Conservation (phyloP, 1,140 invertebrate genomes). For the Hesperophylax magnus region DNA sequence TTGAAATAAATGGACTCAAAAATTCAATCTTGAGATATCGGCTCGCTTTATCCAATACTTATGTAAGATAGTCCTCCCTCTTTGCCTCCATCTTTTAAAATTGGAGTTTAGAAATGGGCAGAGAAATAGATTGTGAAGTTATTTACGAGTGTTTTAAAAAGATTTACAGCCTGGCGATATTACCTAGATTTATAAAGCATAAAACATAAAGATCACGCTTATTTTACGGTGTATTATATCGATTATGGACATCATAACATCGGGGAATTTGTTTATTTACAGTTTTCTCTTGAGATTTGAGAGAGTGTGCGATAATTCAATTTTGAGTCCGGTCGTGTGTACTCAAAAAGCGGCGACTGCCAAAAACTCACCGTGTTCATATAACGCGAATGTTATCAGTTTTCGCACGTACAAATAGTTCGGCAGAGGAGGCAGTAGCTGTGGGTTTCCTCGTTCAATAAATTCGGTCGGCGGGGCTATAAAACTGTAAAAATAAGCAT, state of each 20-base stretch:
- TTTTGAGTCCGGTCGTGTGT: constrained; percentile 41
- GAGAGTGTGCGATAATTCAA: constrained; percentile 48
- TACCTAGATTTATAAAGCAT: too few species aligned
- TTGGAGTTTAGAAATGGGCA: too few species aligned
- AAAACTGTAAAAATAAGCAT: constrained; percentile 58
- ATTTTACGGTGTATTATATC: not conserved
- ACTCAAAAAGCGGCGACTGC: constrained; percentile 26
- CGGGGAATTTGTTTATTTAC: not conserved
- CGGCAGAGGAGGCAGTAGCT: not conserved
- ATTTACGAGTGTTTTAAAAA: too few species aligned
- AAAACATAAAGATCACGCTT: too few species aligned
- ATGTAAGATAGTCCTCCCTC: too few species aligned
- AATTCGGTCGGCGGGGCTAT: constrained; percentile 47
- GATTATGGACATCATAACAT: not conserved
- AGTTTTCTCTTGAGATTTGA: not conserved
- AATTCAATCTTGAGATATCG: too few species aligned
- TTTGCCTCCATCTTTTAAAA: too few species aligned
- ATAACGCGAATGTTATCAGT: constrained; percentile 48
- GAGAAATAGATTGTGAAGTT: too few species aligned
- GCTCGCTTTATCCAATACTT: too few species aligned
- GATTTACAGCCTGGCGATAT: too few species aligned
- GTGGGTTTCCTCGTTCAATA: constrained; percentile 32
- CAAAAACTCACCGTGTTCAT: constrained; percentile 38
- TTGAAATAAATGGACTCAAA: too few species aligned
- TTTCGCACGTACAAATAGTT: constrained; percentile 56